Conservation (phyloP, 2,888 invertebrate species). For the Suillia variegata region DNA sequence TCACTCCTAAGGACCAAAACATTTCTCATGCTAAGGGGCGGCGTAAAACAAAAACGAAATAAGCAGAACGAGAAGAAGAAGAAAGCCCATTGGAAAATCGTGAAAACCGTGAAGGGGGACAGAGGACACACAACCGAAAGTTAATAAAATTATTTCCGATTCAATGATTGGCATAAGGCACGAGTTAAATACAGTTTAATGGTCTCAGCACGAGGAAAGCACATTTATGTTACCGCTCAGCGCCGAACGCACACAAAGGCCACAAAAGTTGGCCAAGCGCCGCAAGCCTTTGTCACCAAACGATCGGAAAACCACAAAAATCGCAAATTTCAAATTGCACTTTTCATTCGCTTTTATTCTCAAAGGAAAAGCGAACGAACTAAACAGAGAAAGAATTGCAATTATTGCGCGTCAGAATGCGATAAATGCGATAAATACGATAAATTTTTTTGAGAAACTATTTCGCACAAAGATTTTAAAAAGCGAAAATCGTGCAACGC, state of each 20-base stretch:
- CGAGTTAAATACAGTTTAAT: constrained; percentile 45
- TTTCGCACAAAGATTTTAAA: constrained; percentile 43
- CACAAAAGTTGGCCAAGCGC: not conserved
- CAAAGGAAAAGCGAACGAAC: not conserved
- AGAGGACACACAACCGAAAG: constrained; percentile 32
- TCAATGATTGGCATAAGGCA: constrained; percentile 49
- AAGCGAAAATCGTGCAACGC: constrained; percentile 34
- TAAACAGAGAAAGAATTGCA: not conserved
- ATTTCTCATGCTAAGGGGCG: not conserved
- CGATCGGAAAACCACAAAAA: constrained; percentile 4
- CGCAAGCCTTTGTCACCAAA: too few species aligned
- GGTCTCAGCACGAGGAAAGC: constrained; percentile 22
- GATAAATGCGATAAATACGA: too few species aligned
- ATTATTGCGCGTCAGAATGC: not conserved
- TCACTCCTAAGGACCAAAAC: not conserved
- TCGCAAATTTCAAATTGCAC: not conserved
- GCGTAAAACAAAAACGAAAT: not conserved
- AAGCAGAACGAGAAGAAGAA: not conserved
- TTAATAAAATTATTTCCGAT: constrained; percentile 55
- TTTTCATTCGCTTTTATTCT: not conserved
- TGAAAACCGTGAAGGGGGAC: not conserved
- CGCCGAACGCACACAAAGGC: not conserved
- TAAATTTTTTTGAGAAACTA: not conserved
- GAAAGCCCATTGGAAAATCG: not conserved
- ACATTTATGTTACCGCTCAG: too few species aligned